A percentile compares a stretch with the other conserved stretches of the same genome.
Evolutionary conservation across 1,140 invertebrate species (phyloP).

Genomic region (Anastrepha obliqua): DNA sequence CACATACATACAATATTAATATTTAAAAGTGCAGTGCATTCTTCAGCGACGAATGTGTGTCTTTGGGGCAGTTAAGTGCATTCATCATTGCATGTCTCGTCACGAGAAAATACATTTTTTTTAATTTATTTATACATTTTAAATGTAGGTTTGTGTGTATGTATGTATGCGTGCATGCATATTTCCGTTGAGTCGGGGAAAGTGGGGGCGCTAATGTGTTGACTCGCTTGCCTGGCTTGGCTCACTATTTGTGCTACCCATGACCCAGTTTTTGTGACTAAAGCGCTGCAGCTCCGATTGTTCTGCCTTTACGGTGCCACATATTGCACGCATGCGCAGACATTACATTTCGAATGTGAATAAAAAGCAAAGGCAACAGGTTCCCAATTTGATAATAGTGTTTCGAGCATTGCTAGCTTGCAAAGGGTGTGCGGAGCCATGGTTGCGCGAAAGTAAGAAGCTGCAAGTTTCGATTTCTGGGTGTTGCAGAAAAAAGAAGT

Average conservation of each 20-base stretch:
- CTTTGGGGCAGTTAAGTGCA: constrained; percentile 51
- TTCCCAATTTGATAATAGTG: not conserved
- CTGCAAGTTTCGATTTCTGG: too few relatives aligned
- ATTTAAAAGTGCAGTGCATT: constrained; percentile 40
- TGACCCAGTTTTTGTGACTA: constrained; percentile 9
- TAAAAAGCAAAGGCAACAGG: not conserved
- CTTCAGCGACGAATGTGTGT: constrained; percentile 34
- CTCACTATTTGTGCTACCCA: constrained; percentile 46
- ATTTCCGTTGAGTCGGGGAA: not conserved
- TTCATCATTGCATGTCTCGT: constrained; percentile 44
- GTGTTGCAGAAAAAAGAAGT: too few relatives aligned
- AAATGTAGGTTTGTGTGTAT: not conserved
- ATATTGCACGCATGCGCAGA: not conserved
- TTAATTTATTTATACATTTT: constrained; percentile 7
- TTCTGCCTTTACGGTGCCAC: not conserved
- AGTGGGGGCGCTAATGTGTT: not conserved
- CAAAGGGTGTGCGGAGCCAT: not conserved
- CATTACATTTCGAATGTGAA: constrained; percentile 42
- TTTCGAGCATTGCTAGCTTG: not conserved
- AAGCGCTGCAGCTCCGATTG: constrained; percentile 28
- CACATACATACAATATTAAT: not conserved
- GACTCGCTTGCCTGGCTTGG: not conserved
- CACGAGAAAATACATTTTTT: not conserved
- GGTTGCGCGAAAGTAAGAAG: too few relatives aligned
- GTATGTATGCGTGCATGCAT: not conserved